phyloP scores from a whole-genome alignment of 2,797 vertebrate genomes.

The Balearica regulorum region DNA sequence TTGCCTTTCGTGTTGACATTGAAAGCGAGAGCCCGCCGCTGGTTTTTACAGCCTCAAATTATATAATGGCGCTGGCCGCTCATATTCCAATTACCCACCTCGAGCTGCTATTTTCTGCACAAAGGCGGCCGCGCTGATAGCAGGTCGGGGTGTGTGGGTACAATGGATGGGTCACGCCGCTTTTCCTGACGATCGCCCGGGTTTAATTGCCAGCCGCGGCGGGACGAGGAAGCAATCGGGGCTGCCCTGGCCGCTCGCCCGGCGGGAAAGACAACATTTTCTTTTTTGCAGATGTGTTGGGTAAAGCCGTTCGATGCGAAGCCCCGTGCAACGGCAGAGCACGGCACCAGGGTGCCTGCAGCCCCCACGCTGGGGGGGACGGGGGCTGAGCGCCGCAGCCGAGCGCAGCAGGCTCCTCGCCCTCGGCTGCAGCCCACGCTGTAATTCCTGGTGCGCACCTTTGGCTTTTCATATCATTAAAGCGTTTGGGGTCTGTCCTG shows the following conservation, averaged over 20 bases:
- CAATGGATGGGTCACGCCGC: fast-evolving
- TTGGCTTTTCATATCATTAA: fast-evolving
- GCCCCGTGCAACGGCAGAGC: fast-evolving
- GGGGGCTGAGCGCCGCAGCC: background rate
- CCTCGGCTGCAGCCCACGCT: fast-evolving
- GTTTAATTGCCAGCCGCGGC: background rate
- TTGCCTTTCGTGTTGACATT: background rate
- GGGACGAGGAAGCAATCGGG: background rate
- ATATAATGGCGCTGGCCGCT: background rate
- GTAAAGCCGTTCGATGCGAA: fast-evolving
- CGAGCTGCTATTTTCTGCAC: background rate
- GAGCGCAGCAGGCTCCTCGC: background rate
- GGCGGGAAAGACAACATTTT: background rate
- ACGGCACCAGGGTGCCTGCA: background rate
- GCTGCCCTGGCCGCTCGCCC: background rate
- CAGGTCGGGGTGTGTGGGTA: background rate
- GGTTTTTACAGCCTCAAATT: background rate
- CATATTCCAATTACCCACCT: fast-evolving
- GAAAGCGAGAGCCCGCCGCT: background rate
- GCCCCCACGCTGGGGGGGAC: background rate
- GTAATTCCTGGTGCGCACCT: fast-evolving
- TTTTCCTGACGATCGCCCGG: fast-evolving
- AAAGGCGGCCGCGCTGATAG: too few species aligned
- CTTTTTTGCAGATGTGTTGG: background rate
- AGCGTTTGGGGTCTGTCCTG: background rate